Evolutionary conservation across 2,113 vertebrate genomes (phyloP).

Genomic region (Colinus virginianus): DNA sequence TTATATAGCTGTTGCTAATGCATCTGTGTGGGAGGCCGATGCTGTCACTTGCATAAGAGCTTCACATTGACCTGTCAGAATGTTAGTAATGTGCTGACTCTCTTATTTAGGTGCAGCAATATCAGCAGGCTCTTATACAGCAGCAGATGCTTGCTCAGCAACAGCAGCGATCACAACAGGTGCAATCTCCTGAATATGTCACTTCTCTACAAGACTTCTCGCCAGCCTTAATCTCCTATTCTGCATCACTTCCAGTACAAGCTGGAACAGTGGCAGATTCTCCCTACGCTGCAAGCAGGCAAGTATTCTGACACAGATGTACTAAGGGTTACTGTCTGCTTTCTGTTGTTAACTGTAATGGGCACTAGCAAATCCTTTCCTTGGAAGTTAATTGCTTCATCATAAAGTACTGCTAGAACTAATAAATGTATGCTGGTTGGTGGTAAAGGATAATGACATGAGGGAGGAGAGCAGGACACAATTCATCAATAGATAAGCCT

Average conservation of each 20-base stretch:
- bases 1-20: background rate
- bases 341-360: rapidly evolving
- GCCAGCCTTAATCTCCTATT: slow-evolving; percentile 82
- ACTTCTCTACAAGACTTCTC: slow-evolving; percentile 90
- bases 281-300: slow-evolving; percentile 78
- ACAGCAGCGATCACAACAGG: slow-evolving; percentile 65
- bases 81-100: background rate
- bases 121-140: slow-evolving; percentile 90
- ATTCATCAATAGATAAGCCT: background rate
- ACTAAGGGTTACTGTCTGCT: rapidly evolving
- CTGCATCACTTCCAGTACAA: slow-evolving; percentile 75
- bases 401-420: background rate
- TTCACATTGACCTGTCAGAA: rapidly evolving
- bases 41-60: background rate
- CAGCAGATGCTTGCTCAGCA: slow-evolving; percentile 82
- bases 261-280: slow-evolving; percentile 77
- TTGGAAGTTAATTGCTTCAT: background rate
- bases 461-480: background rate
- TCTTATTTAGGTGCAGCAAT: slow-evolving; percentile 88
- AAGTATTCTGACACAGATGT: slow-evolving; percentile 30
- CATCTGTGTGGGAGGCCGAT: rapidly evolving
- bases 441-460: background rate
- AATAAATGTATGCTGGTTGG: background rate
- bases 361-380: background rate
- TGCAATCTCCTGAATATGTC: slow-evolving; percentile 81